phyloP scores from a whole-genome alignment of 37 sponge, comb jelly and placozoan species.

The Beroe forskalii region DNA sequence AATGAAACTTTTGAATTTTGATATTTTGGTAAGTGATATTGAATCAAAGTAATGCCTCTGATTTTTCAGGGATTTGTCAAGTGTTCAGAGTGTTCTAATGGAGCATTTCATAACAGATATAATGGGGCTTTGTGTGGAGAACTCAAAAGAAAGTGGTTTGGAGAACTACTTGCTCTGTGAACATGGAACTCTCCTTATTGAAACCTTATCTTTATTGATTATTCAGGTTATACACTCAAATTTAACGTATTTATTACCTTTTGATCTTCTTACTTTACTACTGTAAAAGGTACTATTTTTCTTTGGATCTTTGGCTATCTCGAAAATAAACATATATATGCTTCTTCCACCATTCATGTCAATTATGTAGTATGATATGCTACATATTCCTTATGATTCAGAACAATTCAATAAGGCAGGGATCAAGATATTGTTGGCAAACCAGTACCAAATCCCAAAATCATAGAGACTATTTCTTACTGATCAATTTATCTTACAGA shows the following conservation, averaged over 20 bases:
- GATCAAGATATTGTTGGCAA: too few relatives aligned
- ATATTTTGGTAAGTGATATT: too few relatives aligned
- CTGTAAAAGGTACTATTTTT: neutral
- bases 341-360: too few relatives aligned
- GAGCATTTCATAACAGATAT: conserved; percentile 47
- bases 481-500: too few relatives aligned
- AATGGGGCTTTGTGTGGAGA: conserved; percentile 38
- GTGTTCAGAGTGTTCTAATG: conserved; percentile 61
- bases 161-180: neutral
- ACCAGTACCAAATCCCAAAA: too few relatives aligned
- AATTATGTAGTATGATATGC: too few relatives aligned
- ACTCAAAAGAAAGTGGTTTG: conserved; percentile 26
- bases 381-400: neutral
- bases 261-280: too few relatives aligned
- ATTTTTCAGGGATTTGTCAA: conserved; percentile 44
- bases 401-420: neutral
- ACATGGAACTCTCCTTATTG: conserved; percentile 39
- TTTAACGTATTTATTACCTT: too few relatives aligned
- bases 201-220: neutral
- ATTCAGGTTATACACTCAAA: neutral
- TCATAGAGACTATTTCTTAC: too few relatives aligned
- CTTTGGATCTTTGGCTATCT: neutral
- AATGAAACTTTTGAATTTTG: too few relatives aligned
- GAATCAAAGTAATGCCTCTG: too few relatives aligned
- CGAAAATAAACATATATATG: too few relatives aligned